Evolutionary conservation across 2,888 invertebrate species (phyloP).

Genomic region (Xanthostigma xanthostigma): DNA sequence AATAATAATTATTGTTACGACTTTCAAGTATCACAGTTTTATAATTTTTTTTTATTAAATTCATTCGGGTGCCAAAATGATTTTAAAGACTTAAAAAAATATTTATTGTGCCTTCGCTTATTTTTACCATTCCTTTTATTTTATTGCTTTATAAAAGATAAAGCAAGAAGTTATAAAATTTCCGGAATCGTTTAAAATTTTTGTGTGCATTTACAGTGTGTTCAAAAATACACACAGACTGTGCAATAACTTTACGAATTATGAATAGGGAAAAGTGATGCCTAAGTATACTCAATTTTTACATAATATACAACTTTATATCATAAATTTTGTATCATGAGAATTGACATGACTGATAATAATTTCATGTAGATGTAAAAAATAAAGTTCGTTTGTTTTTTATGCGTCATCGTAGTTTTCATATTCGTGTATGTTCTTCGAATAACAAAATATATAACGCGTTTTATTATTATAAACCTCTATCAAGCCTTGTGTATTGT

Average conservation of each 20-base stretch:
- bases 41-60: not conserved
- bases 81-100: conserved; percentile 11
- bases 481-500: too few relatives aligned
- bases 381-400: too few relatives aligned
- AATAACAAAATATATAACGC: too few relatives aligned
- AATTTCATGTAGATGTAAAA: too few relatives aligned
- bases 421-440: too few relatives aligned
- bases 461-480: too few relatives aligned
- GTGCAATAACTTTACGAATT: not conserved
- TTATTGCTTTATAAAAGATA: not conserved
- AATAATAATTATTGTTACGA: conserved; percentile 4
- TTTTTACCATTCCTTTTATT: not conserved
- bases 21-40: conserved; percentile 12
- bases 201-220: not conserved
- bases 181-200: not conserved
- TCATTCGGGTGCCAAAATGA: conserved; percentile 33
- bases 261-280: not conserved
- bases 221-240: not conserved
- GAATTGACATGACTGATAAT: too few relatives aligned
- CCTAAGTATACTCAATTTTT: not conserved
- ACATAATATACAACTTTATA: not conserved
- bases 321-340: too few relatives aligned
- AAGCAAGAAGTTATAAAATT: not conserved
- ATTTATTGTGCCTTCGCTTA: not conserved
- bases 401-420: too few relatives aligned